Evolutionary conservation across 1,140 invertebrate species (phyloP).

Genomic region (Bombus vancouverensis): DNA sequence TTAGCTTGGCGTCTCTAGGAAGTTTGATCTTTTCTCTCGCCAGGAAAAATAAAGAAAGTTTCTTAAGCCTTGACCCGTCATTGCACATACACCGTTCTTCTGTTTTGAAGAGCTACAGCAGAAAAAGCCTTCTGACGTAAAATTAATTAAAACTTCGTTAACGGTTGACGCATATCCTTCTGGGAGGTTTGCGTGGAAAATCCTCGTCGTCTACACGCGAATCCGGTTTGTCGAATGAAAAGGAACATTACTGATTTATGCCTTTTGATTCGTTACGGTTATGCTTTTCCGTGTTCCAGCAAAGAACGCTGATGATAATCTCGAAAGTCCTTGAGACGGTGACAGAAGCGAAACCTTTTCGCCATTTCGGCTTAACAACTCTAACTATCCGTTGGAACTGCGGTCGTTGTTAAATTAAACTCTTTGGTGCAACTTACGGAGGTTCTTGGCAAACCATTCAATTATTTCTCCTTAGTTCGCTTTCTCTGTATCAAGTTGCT

Average conservation of each 20-base stretch:
- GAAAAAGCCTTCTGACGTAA: constrained; percentile 19
- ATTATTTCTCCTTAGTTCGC: neutral
- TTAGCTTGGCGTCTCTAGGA: neutral
- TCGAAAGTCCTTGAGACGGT: constrained; percentile 2
- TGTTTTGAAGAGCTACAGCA: neutral
- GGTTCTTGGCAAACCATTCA: neutral
- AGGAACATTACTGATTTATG: constrained; percentile 12
- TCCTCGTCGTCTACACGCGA: constrained; percentile 21
- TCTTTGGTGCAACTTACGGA: neutral
- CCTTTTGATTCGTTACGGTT: constrained; percentile 2
- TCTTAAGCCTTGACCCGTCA: constrained; percentile 49
- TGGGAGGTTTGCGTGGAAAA: neutral
- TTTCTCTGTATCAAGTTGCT: neutral
- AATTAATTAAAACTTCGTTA: constrained; percentile 66
- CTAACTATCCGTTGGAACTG: neutral
- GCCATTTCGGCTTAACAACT: neutral
- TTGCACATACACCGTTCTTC: neutral
- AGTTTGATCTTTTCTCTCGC: constrained; percentile 5
- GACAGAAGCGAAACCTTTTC: constrained; percentile 11
- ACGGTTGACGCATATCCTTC: constrained; percentile 25
- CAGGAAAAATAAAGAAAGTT: constrained; percentile 44
- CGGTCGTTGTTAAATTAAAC: neutral
- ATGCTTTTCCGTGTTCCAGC: neutral
- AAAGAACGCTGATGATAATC: constrained; percentile 50
- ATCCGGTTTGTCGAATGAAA: constrained; percentile 1